phyloP scores from a whole-genome alignment of 2,888 invertebrate species.

The Zootermopsis nevadensis region DNA sequence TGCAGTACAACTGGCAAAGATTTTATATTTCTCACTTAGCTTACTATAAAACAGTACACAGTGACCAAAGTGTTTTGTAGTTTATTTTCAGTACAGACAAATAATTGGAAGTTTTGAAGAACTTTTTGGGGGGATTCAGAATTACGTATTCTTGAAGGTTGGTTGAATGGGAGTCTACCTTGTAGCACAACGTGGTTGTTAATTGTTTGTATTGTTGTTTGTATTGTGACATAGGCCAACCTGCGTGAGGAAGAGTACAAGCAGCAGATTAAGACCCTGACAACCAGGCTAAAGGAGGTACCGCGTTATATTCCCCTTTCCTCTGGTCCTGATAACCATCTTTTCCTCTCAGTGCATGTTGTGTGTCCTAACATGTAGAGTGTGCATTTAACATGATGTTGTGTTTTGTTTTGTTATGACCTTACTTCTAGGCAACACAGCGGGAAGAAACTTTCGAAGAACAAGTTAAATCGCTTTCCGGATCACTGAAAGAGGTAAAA shows the following conservation, averaged over 20 bases:
- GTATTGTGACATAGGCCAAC: slow-evolving; percentile 86
- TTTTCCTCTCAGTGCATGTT: slow-evolving; percentile 31
- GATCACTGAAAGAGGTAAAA: slow-evolving; percentile 93
- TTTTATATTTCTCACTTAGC: too few relatives aligned
- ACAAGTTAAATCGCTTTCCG: slow-evolving; percentile 89
- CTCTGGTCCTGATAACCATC: slow-evolving; percentile 56
- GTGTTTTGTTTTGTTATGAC: slow-evolving; percentile 47
- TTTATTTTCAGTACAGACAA: too few relatives aligned
- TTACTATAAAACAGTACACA: too few relatives aligned
- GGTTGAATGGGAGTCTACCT: not conserved
- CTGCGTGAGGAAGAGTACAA: slow-evolving; percentile 99
- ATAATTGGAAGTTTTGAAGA: too few relatives aligned
- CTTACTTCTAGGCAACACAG: slow-evolving; percentile 81
- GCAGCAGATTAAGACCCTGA: slow-evolving; percentile 99
- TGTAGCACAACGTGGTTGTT: not conserved
- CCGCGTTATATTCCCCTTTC: slow-evolving; percentile 60
- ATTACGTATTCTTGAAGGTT: not conserved
- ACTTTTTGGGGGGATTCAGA: too few relatives aligned
- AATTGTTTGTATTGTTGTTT: slow-evolving; percentile 46
- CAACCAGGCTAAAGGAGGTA: slow-evolving; percentile 99
- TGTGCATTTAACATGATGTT: slow-evolving; percentile 40
- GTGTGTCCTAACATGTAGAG: slow-evolving; percentile 31
- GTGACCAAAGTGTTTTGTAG: too few relatives aligned
- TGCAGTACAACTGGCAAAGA: too few relatives aligned
- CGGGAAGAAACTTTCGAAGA: slow-evolving; percentile 94